Conservation (phyloP, 2,113 vertebrate genomes). For the Brienomyrus brachyistius region DNA sequence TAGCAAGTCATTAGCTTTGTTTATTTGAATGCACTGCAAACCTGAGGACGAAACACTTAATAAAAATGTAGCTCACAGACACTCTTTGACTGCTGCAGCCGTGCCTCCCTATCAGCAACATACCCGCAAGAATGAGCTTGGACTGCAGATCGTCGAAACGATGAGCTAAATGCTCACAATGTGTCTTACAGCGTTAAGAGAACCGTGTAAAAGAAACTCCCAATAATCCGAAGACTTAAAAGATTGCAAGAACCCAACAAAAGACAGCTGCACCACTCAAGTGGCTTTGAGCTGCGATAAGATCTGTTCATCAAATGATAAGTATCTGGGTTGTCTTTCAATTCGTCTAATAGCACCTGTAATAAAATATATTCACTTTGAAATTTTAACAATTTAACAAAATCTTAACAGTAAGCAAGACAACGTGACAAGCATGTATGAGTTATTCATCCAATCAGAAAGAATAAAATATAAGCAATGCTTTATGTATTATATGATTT, state of each 20-base stretch:
- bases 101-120: neutral
- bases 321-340: neutral
- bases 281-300: neutral
- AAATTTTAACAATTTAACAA: neutral
- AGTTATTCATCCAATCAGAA: neutral
- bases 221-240: neutral
- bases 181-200: neutral
- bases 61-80: neutral
- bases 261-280: neutral
- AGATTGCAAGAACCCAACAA: neutral
- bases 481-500: neutral
- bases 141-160: neutral
- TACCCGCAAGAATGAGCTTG: neutral
- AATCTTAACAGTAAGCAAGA: neutral
- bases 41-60: neutral
- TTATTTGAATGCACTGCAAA: neutral
- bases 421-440: neutral
- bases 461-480: neutral
- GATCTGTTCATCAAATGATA: neutral
- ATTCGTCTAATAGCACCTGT: neutral
- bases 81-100: neutral
- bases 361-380: neutral
- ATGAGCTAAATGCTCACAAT: neutral
- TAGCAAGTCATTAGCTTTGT: neutral
- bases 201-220: neutral